Base-by-base conservation (phyloP, 2,113 vertebrate species). In the Neolamprologus kungweensis region DNA sequence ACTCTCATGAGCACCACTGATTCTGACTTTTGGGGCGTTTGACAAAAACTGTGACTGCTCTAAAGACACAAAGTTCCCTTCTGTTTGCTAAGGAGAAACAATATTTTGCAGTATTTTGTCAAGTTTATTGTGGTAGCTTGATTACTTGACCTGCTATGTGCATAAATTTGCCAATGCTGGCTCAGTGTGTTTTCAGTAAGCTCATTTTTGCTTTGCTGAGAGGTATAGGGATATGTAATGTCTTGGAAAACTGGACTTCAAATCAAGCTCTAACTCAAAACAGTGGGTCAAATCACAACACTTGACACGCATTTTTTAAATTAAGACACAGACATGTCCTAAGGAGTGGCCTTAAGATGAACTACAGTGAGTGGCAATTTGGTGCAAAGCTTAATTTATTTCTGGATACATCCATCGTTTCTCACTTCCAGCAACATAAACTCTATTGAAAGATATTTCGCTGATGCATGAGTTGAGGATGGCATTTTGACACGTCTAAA, bases 291-390 rank as follows among this genome's bases (percentile, higher is more conserved):
- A 31, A 31, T 58, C 26, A 58, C 26, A 31, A 58, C 57, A 31
- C 57, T 17, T 58, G 2, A 58, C 14, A 31, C 14, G 1, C 26
- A 58, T 58, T 58, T 28, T 31, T 17, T 31, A 58, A 58, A 31
- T 58, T 58, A 58, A 58, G 26, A 58, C 14, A 31, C 55, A 58
- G 55, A 58, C 26, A 58, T 31, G 14, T 58, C 14, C 14, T 58
- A 58, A 58, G 57, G 26, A 58, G 26, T 58, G 57, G 57, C 55
- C 0, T 28, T 58, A 16, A 58, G 26, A 17, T 31, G 57, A 58
- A 58, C 55, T 58, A 58, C 55, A 31, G 55, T 58, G 55, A 31
- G 55, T 17, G 55, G 14, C 55, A 58, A 58, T 58, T 58, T 58
- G 55, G 26, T 58, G 26, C 26, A 58, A 6, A 58, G 26, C 26